Evolutionary conservation across 1,140 invertebrate genomes (phyloP).

Genomic region (Drosophila triauraria): DNA sequence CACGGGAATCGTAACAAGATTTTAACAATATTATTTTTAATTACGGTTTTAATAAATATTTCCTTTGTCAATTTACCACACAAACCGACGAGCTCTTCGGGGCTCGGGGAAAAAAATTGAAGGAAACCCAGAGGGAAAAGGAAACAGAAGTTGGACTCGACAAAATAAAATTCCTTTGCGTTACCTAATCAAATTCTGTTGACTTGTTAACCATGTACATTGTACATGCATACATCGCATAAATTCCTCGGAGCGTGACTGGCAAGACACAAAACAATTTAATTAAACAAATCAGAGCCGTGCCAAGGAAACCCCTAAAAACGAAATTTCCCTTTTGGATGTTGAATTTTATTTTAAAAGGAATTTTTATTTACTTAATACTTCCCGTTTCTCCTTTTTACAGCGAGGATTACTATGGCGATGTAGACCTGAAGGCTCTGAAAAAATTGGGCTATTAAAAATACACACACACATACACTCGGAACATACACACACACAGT

Average conservation of each 20-base stretch:
- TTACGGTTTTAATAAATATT: conserved; percentile 78
- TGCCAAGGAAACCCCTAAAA: conserved; percentile 43
- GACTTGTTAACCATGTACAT: conserved; percentile 45
- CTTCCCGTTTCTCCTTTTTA: conserved; percentile 85
- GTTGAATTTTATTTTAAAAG: conserved; percentile 54
- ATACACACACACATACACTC: conserved; percentile 26
- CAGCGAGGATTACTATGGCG: conserved; percentile 94
- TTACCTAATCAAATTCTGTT: conserved; percentile 43
- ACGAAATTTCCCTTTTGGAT: conserved; percentile 36
- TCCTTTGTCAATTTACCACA: conserved; percentile 73
- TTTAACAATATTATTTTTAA: conserved; percentile 81
- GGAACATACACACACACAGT: conserved; percentile 35
- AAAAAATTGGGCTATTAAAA: conserved; percentile 91
- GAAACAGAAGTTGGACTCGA: conserved; percentile 34
- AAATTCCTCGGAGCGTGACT: conserved; percentile 54
- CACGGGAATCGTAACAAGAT: conserved; percentile 50
- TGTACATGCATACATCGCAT: conserved; percentile 23
- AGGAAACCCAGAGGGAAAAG: background rate
- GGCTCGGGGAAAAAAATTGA: background rate
- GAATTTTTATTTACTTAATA: conserved; percentile 62
- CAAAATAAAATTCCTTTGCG: conserved; percentile 32
- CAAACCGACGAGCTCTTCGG: conserved; percentile 21
- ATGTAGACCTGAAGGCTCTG: conserved; percentile 92
- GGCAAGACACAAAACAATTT: conserved; percentile 60
- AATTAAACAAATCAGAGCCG: conserved; percentile 77